Evolutionary conservation across 2,113 vertebrate genomes (phyloP).

Genomic region (Lasiurus cinereus): DNA sequence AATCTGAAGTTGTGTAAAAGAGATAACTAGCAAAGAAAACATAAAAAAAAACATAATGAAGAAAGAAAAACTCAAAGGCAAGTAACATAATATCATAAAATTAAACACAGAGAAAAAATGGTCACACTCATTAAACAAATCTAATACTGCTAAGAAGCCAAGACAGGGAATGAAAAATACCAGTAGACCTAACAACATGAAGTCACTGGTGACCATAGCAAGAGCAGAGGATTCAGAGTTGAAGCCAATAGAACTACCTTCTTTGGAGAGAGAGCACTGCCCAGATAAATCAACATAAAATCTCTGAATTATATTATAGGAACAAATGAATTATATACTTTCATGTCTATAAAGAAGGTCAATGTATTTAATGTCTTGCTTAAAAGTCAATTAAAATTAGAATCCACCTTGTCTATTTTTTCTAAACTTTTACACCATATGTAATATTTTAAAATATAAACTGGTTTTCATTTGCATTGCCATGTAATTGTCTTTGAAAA

Average conservation of each 20-base stretch:
- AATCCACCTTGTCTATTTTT: background rate
- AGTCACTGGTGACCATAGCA: background rate
- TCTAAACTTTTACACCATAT: background rate
- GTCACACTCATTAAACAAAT: background rate
- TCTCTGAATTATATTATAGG: background rate
- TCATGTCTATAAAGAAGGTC: background rate
- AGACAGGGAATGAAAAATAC: background rate
- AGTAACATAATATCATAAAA: background rate
- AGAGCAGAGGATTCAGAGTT: background rate
- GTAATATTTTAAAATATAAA: background rate
- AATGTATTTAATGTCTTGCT: background rate
- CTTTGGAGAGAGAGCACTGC: background rate
- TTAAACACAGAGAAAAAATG: background rate
- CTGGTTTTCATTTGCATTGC: background rate
- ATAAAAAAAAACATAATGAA: background rate
- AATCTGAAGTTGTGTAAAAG: background rate
- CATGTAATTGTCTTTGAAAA: background rate
- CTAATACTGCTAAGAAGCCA: background rate
- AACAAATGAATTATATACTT: background rate
- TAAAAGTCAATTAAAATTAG: background rate
- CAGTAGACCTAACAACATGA: background rate
- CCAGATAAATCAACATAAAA: background rate
- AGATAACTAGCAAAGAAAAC: background rate
- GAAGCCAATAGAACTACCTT: background rate
- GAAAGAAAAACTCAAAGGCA: background rate